Conservation (phyloP, 2,888 invertebrate species). For the Meliscaeva auricollis region DNA sequence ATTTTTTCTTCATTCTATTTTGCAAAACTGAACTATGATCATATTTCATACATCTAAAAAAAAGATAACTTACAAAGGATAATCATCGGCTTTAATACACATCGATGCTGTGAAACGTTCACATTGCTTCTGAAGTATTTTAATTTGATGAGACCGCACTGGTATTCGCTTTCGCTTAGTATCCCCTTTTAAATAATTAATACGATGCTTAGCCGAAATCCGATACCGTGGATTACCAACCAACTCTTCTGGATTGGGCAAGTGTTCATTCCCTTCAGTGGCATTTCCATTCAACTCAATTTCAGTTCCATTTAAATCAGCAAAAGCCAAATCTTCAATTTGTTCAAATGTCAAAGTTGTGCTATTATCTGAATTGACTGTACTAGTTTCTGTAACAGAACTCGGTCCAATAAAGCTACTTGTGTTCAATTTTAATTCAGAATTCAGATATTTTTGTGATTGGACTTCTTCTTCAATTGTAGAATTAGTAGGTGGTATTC, state of each 20-base stretch:
- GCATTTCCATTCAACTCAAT: conserved; percentile 61
- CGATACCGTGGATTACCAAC: conserved; percentile 81
- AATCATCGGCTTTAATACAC: conserved; percentile 90
- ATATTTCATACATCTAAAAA: no score
- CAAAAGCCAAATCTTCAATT: conserved; percentile 82
- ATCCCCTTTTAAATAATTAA: conserved; percentile 63
- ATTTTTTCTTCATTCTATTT: no score
- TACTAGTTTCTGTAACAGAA: conserved; percentile 24
- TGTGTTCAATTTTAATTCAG: conserved; percentile 80
- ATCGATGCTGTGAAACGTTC: conserved; percentile 90
- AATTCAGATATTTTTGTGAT: conserved; percentile 76
- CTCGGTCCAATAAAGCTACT: conserved; percentile 80
- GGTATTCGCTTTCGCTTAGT: conserved; percentile 80
- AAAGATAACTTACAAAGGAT: conserved; percentile 88
- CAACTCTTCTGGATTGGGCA: conserved; percentile 82
- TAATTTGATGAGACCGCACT: conserved; percentile 63
- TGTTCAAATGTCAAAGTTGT: conserved; percentile 78
- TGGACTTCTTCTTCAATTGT: conserved; percentile 76
- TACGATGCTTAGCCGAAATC: conserved; percentile 78
- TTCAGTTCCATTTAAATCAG: conserved; percentile 82
- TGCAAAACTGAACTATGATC: no score
- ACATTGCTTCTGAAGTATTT: conserved; percentile 84
- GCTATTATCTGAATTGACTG: conserved; percentile 9
- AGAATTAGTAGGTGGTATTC: conserved; percentile 78
- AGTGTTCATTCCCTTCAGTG: conserved; percentile 75